Conservation (phyloP, 1,140 invertebrate genomes). For the Neodiprion virginianus region DNA sequence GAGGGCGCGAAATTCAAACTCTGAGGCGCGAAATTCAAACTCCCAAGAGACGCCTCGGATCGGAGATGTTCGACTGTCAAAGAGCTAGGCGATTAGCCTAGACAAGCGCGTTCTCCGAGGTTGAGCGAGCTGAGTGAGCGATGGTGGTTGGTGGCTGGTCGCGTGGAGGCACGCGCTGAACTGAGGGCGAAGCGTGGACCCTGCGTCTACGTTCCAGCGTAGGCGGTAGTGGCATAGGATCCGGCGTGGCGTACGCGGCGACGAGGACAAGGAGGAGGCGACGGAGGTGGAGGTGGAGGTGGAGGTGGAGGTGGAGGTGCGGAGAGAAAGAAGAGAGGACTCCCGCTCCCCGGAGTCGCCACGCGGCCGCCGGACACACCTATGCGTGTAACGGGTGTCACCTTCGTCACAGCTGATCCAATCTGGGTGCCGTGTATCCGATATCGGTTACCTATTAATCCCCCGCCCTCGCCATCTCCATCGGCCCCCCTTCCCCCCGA, state of each 20-base stretch:
- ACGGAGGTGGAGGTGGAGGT: constrained; percentile 18
- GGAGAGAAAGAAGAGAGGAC: not conserved
- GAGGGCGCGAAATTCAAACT: too few relatives aligned
- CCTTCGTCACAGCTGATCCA: not conserved
- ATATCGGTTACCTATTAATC: constrained; percentile 3
- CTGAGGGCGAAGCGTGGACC: constrained; percentile 61
- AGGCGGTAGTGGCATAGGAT: constrained; percentile 56
- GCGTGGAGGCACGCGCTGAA: constrained; percentile 63
- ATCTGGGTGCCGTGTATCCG: not conserved
- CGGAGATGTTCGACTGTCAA: too few relatives aligned
- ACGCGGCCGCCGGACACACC: not conserved
- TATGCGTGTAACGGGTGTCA: constrained; percentile 4
- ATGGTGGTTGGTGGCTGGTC: constrained; percentile 58
- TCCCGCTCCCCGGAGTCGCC: not conserved
- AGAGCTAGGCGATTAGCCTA: too few relatives aligned
- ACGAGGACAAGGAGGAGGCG: constrained; percentile 30
- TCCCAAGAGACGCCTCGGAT: too few relatives aligned
- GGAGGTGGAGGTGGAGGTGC: constrained; percentile 19
- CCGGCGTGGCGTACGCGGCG: constrained; percentile 16
- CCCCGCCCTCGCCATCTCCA: too few relatives aligned
- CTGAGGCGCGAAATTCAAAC: too few relatives aligned
- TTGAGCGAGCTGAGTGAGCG: constrained; percentile 36
- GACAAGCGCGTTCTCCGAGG: constrained; percentile 7
- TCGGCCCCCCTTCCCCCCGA: not conserved
- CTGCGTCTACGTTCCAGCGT: constrained; percentile 57